Evolutionary conservation across 2,113 vertebrate genomes (phyloP).

Genomic region (Varanus salvator): DNA sequence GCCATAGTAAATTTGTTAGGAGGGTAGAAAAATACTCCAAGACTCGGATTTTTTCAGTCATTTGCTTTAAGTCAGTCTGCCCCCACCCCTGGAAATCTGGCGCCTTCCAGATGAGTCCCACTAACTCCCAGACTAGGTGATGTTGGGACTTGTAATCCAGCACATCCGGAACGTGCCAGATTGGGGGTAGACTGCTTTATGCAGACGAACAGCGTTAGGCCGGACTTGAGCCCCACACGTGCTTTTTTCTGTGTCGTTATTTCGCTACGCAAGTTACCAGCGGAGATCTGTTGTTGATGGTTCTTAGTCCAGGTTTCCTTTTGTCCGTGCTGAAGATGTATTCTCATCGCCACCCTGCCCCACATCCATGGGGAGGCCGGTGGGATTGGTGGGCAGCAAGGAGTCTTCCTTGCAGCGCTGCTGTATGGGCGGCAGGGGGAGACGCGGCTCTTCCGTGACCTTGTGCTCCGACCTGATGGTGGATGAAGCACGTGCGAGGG

Average conservation of each 20-base stretch:
- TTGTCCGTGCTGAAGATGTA: neutral
- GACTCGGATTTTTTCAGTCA: no score
- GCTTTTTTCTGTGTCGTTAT: neutral
- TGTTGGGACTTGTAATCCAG: neutral
- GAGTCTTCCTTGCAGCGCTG: neutral
- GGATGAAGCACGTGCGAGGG: neutral
- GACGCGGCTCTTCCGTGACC: conserved; percentile 1
- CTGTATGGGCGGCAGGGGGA: neutral
- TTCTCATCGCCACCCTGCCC: neutral
- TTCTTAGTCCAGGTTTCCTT: neutral
- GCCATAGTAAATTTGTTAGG: neutral
- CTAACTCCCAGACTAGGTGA: no score
- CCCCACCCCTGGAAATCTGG: no score
- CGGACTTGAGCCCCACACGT: neutral
- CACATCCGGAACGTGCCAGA: neutral
- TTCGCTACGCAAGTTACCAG: neutral
- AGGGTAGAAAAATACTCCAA: neutral
- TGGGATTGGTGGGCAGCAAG: neutral
- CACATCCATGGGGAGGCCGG: neutral
- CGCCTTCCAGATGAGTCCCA: neutral
- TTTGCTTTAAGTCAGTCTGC: no score
- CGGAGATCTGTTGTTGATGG: neutral
- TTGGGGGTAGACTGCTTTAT: neutral
- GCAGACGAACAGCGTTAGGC: neutral
- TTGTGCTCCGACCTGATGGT: neutral